A percentile compares a stretch with the other conserved stretches of the same genome.
These are phyloP conservation scores for Cichlasoma orientale DNA, from an alignment of 2,797 vertebrate genomes.

Conservation along the genomic window DNA sequence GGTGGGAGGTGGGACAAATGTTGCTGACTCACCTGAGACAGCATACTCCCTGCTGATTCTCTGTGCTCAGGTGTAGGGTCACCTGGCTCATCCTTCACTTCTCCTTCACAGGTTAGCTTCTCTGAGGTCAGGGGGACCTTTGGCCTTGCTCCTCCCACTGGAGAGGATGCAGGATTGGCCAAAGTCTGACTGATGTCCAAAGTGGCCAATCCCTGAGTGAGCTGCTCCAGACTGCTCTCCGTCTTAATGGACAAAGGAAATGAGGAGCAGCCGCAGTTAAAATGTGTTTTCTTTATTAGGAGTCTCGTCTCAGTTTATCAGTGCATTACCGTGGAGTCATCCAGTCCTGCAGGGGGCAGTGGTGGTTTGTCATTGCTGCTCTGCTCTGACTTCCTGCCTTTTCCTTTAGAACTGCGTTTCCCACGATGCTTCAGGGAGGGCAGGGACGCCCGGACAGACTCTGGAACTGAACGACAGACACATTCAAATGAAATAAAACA, in stretches of 20 bases:
- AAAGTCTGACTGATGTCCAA: slow-evolving; percentile 69
- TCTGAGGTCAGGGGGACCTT: slow-evolving; percentile 58
- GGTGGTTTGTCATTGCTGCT: slow-evolving; percentile 9
- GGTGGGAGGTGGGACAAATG: too few species aligned
- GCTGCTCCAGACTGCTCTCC: slow-evolving; percentile 62
- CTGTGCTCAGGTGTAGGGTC: slow-evolving; percentile 26
- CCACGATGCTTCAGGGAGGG: slow-evolving; percentile 65
- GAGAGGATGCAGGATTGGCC: slow-evolving; percentile 41
- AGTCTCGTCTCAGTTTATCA: background rate
- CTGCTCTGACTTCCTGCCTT: slow-evolving; percentile 64
- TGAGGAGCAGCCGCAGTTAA: background rate
- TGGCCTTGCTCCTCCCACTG: slow-evolving; percentile 69
- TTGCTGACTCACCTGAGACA: slow-evolving; percentile 37
- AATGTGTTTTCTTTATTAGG: background rate
- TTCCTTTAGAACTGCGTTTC: slow-evolving; percentile 68
- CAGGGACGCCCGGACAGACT: slow-evolving; percentile 62
- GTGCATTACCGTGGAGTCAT: slow-evolving; percentile 4
- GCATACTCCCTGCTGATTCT: slow-evolving; percentile 36
- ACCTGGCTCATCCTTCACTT: slow-evolving; percentile 17
- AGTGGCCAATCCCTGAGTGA: slow-evolving; percentile 73
- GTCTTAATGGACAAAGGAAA: slow-evolving; percentile 35
- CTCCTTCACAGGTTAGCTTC: slow-evolving; percentile 6
- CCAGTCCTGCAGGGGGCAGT: slow-evolving; percentile 14
- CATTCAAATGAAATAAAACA: background rate
- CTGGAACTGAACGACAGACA: slow-evolving; percentile 65